phyloP scores from a whole-genome alignment of 2,888 invertebrate genomes.

The Chloroclystis v-ata region DNA sequence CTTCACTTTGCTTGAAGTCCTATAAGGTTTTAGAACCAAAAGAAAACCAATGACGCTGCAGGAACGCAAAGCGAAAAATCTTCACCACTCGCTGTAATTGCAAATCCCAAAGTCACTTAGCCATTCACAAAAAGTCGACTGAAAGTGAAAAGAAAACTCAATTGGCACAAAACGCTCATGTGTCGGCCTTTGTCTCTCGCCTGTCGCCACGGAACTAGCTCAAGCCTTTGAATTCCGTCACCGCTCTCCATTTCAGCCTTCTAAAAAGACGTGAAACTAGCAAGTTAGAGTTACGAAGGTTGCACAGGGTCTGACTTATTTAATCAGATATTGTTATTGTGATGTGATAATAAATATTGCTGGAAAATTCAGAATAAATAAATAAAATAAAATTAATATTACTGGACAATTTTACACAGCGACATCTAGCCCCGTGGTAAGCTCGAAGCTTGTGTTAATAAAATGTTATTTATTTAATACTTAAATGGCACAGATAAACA shows the following conservation, averaged over 20 bases:
- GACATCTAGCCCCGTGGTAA: too few species aligned
- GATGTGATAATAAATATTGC: not conserved
- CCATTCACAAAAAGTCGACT: slow-evolving; percentile 17
- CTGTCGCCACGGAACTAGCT: slow-evolving; percentile 42
- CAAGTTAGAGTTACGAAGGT: slow-evolving; percentile 29
- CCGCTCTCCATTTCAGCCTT: slow-evolving; percentile 41
- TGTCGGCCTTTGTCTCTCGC: slow-evolving; percentile 41
- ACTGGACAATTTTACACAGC: too few species aligned
- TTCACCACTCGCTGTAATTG: slow-evolving; percentile 25
- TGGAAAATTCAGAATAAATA: too few species aligned
- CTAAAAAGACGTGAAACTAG: slow-evolving; percentile 53
- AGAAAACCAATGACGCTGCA: not conserved
- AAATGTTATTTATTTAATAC: too few species aligned
- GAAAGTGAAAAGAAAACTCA: slow-evolving; percentile 31
- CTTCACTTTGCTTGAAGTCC: too few species aligned
- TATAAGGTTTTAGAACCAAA: not conserved
- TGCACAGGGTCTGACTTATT: slow-evolving; percentile 4
- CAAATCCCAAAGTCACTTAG: slow-evolving; percentile 19
- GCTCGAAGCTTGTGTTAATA: too few species aligned
- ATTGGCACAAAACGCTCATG: slow-evolving; percentile 32
- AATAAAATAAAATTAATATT: too few species aligned
- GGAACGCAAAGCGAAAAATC: slow-evolving; percentile 20
- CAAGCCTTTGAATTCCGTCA: slow-evolving; percentile 48
- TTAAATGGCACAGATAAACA: too few species aligned
- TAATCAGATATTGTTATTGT: slow-evolving; percentile 2